Conservation (phyloP, 2,888 invertebrate species). For the Cynaeus angustus region DNA sequence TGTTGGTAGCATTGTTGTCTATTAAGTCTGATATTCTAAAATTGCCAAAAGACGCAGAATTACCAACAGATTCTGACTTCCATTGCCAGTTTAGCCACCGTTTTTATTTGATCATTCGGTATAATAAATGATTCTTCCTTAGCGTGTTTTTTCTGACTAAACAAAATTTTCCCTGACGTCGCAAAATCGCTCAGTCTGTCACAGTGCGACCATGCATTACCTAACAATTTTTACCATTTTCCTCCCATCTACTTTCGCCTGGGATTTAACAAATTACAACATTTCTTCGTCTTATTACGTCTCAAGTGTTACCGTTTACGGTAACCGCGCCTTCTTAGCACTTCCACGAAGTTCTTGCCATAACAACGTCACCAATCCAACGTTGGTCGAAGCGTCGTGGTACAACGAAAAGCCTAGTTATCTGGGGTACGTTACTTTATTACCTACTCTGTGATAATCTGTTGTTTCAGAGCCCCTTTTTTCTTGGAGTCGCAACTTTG, state of each 20-base stretch:
- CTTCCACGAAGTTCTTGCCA: conserved; percentile 67
- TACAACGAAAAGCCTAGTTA: conserved; percentile 28
- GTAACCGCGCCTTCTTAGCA: conserved; percentile 69
- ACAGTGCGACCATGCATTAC: not conserved
- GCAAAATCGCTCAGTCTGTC: not conserved
- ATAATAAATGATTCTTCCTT: too few species aligned
- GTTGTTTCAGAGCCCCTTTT: conserved; percentile 28
- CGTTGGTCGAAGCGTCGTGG: conserved; percentile 66
- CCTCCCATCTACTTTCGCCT: not conserved
- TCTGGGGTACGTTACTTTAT: conserved; percentile 10
- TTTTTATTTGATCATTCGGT: too few species aligned
- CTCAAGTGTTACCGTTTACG: conserved; percentile 69
- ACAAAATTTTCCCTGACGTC: not conserved
- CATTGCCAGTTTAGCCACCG: too few species aligned
- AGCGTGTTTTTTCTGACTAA: too few species aligned
- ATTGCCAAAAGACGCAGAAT: too few species aligned
- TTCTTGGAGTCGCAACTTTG: conserved; percentile 52
- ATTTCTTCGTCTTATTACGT: conserved; percentile 62
- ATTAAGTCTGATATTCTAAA: too few species aligned
- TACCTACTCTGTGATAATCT: not conserved
- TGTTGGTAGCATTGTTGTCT: too few species aligned
- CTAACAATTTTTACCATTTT: not conserved
- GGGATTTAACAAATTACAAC: conserved; percentile 50
- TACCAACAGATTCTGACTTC: too few species aligned
- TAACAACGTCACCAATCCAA: conserved; percentile 62